A percentile compares a stretch with the other conserved stretches of the same genome.
Conservation (phyloP, 2,113 vertebrate species). For the Ranitomeya variabilis region DNA sequence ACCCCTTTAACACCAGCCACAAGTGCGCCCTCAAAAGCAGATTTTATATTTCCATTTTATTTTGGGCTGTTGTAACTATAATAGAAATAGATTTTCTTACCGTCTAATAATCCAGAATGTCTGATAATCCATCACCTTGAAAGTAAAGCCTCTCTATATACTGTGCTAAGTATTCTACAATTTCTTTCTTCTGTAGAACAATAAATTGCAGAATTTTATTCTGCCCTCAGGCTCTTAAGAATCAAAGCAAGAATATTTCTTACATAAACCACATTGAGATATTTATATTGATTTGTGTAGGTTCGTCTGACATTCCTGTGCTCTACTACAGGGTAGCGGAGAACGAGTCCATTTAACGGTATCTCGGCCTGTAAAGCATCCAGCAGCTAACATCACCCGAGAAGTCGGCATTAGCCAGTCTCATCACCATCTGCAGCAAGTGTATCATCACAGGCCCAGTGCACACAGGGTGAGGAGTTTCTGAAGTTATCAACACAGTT, state of each 20-base stretch:
- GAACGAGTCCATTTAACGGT: conserved; percentile 90
- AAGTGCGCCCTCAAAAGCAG: no score
- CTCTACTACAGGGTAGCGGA: conserved; percentile 85
- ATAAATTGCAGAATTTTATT: conserved; percentile 11
- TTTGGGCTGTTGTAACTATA: no score
- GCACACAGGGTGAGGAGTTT: conserved; percentile 76
- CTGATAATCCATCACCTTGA: background rate
- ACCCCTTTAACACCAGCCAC: no score
- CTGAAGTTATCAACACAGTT: background rate
- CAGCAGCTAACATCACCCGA: conserved; percentile 77
- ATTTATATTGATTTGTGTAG: background rate
- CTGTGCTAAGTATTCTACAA: background rate
- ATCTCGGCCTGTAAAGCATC: conserved; percentile 82
- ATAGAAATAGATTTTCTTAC: no score
- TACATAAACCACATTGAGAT: background rate
- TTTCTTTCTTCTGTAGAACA: background rate
- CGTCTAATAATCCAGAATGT: background rate
- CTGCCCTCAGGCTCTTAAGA: conserved; percentile 3
- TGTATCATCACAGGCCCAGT: conserved; percentile 71
- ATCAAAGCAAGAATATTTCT: conserved; percentile 29
- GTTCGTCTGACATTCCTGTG: conserved; percentile 27
- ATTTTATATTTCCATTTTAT: no score
- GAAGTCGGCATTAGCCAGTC: conserved; percentile 85
- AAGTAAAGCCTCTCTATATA: background rate
- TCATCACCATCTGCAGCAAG: conserved; percentile 66